Evolutionary conservation across 2,797 vertebrate species (phyloP).

Genomic region (Onychomys arenicola): DNA sequence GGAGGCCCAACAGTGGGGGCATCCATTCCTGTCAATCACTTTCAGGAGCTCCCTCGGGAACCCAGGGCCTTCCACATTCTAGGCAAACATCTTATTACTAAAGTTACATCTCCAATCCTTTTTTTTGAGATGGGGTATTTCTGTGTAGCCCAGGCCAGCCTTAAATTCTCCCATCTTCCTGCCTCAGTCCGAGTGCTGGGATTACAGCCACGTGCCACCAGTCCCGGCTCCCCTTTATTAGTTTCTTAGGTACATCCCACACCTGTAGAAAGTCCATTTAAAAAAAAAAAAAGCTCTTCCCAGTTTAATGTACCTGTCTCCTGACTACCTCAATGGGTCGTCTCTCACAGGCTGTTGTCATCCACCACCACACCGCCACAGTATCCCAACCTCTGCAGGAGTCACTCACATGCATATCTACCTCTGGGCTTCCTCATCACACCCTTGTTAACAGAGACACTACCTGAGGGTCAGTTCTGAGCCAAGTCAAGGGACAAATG

Average conservation of each 20-base stretch:
- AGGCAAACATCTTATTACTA: neutral
- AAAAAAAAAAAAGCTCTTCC: neutral
- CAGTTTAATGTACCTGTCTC: neutral
- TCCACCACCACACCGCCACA: neutral
- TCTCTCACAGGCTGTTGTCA: neutral
- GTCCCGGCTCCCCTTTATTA: neutral
- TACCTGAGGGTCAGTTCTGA: slow-evolving; percentile 9
- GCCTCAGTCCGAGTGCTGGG: neutral
- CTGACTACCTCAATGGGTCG: neutral
- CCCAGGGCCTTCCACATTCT: neutral
- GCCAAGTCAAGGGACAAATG: slow-evolving; percentile 11
- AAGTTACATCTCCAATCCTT: neutral
- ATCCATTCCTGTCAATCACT: neutral
- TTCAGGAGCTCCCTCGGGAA: neutral
- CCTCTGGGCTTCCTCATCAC: neutral
- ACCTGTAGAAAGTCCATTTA: neutral
- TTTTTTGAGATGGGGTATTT: neutral
- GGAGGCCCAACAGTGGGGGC: neutral
- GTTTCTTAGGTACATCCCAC: neutral
- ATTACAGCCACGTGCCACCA: neutral
- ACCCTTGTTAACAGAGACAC: neutral
- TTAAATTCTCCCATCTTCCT: neutral
- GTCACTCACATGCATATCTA: neutral
- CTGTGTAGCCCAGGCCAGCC: neutral
- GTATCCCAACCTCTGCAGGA: neutral